These are phyloP conservation scores for Eurystomus gularis DNA, from an alignment of 2,113 vertebrate species.

Conservation along the genomic window DNA sequence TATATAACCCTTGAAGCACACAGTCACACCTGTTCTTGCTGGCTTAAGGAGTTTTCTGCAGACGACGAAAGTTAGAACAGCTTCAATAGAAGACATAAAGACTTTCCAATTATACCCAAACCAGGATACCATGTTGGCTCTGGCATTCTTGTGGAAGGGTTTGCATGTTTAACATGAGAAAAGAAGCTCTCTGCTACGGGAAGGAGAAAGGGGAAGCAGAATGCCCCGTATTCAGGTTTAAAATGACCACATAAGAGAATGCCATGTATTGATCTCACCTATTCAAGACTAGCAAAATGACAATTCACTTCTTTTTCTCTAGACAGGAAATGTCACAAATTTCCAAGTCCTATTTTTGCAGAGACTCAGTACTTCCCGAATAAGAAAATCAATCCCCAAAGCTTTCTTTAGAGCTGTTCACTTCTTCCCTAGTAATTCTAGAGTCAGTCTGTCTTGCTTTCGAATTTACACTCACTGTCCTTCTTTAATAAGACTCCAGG, in stretches of 20 bases:
- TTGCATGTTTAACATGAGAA: not conserved
- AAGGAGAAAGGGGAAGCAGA: not conserved
- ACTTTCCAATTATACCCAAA: not conserved
- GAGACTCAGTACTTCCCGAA: not conserved
- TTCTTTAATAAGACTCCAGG: not conserved
- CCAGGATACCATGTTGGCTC: not conserved
- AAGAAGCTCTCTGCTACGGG: not conserved
- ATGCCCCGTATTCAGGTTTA: not conserved
- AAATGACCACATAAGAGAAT: not conserved
- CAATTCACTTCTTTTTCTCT: not conserved
- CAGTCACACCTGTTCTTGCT: not conserved
- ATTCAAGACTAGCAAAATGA: not conserved
- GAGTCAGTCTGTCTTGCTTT: not conserved
- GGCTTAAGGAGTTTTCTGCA: not conserved
- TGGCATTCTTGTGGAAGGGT: not conserved
- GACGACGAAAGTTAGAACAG: not conserved
- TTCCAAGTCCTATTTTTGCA: not conserved
- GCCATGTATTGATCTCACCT: not conserved
- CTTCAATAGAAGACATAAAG: not conserved
- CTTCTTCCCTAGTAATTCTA: not conserved
- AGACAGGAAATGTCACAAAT: not conserved
- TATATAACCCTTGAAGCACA: not conserved
- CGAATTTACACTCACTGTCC: not conserved
- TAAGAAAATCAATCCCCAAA: not conserved
- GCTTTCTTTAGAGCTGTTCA: not conserved